These are phyloP conservation scores for Eristalis pertinax DNA, from an alignment of 2,888 invertebrate genomes.

Conservation along the genomic window DNA sequence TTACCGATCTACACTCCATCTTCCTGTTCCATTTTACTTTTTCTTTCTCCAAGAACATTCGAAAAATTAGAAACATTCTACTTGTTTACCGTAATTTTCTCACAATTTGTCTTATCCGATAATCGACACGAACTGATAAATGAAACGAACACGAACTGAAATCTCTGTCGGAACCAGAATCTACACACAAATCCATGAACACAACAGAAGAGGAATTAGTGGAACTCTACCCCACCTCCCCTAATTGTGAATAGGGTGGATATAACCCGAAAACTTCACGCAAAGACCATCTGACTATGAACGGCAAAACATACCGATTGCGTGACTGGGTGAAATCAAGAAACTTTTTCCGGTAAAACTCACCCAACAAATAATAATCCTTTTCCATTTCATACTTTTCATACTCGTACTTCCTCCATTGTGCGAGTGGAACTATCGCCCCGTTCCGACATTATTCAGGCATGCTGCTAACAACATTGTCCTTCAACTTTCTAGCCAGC, in stretches of 20 bases:
- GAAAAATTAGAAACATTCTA: slow-evolving; percentile 6
- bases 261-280: slow-evolving; percentile 32
- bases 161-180: neutral
- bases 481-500: slow-evolving; percentile 53
- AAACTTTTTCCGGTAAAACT: slow-evolving; percentile 68
- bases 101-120: slow-evolving; percentile 61
- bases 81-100: slow-evolving; percentile 44
- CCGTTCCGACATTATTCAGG: slow-evolving; percentile 42
- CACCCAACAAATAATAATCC: slow-evolving; percentile 66
- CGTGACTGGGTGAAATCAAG: slow-evolving; percentile 65
- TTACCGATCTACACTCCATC: slow-evolving; percentile 7
- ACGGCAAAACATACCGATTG: slow-evolving; percentile 24
- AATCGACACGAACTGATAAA: slow-evolving; percentile 64
- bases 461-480: slow-evolving; percentile 63
- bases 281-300: slow-evolving; percentile 37
- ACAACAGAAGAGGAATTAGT: neutral
- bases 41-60: neutral
- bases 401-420: slow-evolving; percentile 42
- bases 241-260: neutral
- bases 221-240: neutral
- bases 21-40: neutral
- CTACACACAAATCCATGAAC: slow-evolving; percentile 13
- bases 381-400: slow-evolving; percentile 66
- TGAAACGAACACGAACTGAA: slow-evolving; percentile 41
- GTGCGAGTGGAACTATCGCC: slow-evolving; percentile 21